phyloP scores from a whole-genome alignment of 2,797 vertebrate genomes.

The Phalanger gymnotis region DNA sequence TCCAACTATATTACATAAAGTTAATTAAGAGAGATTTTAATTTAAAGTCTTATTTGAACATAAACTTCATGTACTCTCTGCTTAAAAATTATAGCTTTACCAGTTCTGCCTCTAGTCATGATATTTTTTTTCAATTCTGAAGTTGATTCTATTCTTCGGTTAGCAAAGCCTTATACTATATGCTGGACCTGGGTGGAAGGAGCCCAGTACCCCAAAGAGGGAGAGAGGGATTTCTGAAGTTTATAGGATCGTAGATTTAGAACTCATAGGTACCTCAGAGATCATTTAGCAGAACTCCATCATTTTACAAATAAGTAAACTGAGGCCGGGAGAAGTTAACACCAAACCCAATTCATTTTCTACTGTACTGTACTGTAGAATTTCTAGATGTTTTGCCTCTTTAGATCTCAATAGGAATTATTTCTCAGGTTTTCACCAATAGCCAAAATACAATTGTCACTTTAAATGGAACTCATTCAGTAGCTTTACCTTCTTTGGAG shows the following conservation, averaged over 20 bases:
- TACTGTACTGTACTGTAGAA: neutral
- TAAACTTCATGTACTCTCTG: neutral
- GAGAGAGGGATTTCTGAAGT: neutral
- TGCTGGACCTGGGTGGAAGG: neutral
- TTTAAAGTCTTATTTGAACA: neutral
- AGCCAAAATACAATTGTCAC: constrained; percentile 29
- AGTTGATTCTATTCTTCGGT: neutral
- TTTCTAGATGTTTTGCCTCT: constrained; percentile 18
- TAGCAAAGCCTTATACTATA: neutral
- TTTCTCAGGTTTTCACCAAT: constrained; percentile 34
- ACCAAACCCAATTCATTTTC: neutral
- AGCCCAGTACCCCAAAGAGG: neutral
- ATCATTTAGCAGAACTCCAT: neutral
- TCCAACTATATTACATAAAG: neutral
- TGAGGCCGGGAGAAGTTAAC: neutral
- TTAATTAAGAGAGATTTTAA: neutral
- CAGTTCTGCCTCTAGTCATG: neutral
- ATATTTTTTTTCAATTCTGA: neutral
- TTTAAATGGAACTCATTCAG: constrained; percentile 39
- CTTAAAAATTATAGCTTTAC: neutral
- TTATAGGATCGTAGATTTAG: neutral
- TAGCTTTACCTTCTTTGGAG: neutral
- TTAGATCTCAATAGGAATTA: constrained; percentile 28
- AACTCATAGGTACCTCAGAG: neutral
- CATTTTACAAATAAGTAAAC: neutral